Evolutionary conservation across 1,140 invertebrate species (phyloP).

Genomic region (Nasonia giraulti): DNA sequence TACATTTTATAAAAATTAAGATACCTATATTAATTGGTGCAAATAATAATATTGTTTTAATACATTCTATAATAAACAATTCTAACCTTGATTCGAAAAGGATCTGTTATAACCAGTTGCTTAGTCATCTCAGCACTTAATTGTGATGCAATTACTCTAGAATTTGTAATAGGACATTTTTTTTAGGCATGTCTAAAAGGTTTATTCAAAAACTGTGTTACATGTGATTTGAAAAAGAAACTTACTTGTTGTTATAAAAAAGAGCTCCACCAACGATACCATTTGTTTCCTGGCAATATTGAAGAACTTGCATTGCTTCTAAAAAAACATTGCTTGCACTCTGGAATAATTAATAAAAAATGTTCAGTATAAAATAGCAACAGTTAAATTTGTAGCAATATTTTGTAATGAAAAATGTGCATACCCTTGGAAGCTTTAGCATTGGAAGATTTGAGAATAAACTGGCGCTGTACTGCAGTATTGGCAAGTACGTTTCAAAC

Average conservation of each 20-base stretch:
- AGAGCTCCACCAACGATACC: slow-evolving; percentile 85
- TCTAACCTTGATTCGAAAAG: slow-evolving; percentile 83
- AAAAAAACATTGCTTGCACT: slow-evolving; percentile 87
- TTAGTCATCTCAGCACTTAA: slow-evolving; percentile 84
- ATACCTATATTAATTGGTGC: not conserved
- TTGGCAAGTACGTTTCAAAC: slow-evolving; percentile 88
- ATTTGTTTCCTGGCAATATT: slow-evolving; percentile 83
- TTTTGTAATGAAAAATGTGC: slow-evolving; percentile 37
- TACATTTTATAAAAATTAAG: slow-evolving; percentile 55
- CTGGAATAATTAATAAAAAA: slow-evolving; percentile 67
- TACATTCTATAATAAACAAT: not conserved
- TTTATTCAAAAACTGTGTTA: not conserved
- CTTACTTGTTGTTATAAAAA: slow-evolving; percentile 88
- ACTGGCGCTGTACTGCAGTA: slow-evolving; percentile 84
- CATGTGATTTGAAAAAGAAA: slow-evolving; percentile 39
- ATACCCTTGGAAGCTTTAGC: slow-evolving; percentile 85
- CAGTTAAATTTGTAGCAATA: not conserved
- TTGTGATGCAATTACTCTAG: slow-evolving; percentile 86
- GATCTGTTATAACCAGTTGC: slow-evolving; percentile 85
- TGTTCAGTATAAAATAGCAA: not conserved
- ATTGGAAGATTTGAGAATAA: slow-evolving; percentile 86
- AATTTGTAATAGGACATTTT: slow-evolving; percentile 60
- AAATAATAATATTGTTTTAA: not conserved
- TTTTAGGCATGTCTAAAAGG: slow-evolving; percentile 37
- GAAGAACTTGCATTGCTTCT: slow-evolving; percentile 86